phyloP scores from a whole-genome alignment of 2,113 vertebrate genomes.

The Thalassoma bifasciatum region DNA sequence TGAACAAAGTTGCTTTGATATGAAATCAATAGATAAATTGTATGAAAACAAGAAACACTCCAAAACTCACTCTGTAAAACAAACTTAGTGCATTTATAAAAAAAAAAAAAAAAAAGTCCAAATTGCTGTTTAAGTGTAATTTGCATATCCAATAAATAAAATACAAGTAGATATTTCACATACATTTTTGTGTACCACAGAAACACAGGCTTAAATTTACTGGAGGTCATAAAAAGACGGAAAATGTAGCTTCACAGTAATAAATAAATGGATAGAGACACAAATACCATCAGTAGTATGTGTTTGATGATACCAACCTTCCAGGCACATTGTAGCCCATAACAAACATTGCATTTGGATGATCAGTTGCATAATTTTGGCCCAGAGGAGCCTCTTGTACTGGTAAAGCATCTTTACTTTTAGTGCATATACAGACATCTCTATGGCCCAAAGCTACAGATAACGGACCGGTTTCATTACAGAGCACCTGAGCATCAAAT shows the following conservation, averaged over 20 bases:
- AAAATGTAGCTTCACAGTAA: slow-evolving; percentile 42
- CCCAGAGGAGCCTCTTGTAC: slow-evolving; percentile 44
- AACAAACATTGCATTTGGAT: slow-evolving; percentile 50
- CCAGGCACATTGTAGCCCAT: slow-evolving; percentile 38
- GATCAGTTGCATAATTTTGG: slow-evolving; percentile 65
- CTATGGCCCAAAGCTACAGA: slow-evolving; percentile 50
- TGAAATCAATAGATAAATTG: slow-evolving; percentile 6
- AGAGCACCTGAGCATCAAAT: slow-evolving; percentile 70
- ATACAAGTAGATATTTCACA: slow-evolving; percentile 24
- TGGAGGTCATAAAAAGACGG: slow-evolving; percentile 10
- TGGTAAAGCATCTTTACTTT: slow-evolving; percentile 66
- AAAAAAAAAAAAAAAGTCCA: not conserved
- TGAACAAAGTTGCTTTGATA: not conserved
- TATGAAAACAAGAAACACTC: slow-evolving; percentile 12
- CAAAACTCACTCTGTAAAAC: slow-evolving; percentile 11
- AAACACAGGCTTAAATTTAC: slow-evolving; percentile 19
- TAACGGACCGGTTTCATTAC: slow-evolving; percentile 35
- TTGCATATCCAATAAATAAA: slow-evolving; percentile 68
- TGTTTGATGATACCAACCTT: slow-evolving; percentile 29
- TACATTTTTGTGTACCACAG: slow-evolving; percentile 32
- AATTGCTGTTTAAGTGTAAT: slow-evolving; percentile 17
- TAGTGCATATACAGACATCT: slow-evolving; percentile 64
- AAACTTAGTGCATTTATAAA: slow-evolving; percentile 46
- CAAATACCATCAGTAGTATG: slow-evolving; percentile 56
- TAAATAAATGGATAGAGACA: not conserved